Evolutionary conservation across 35 echinoderm and acorn worm species (phyloP), one percentile per base, ranked within the genome.

Genomic region (Nesometra sesokonis): DNA sequence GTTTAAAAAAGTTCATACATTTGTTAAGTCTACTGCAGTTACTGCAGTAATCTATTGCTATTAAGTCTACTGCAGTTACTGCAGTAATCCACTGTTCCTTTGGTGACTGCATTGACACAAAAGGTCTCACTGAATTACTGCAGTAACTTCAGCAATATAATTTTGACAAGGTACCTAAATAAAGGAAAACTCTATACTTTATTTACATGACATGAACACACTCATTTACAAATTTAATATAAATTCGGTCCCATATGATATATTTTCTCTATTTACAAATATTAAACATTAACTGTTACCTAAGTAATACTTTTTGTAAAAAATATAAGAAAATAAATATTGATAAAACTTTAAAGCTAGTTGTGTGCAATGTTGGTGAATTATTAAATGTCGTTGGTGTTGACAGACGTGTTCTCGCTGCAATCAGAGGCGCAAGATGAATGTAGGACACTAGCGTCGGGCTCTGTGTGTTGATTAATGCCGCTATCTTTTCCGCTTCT

Each of bases 401-500:
- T 2, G 52, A 67, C 21, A 67, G 23, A 30, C 91, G 35, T 78
- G 91, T 84, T 29, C 81, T 46, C 11, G 95, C 95, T 30, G 86
- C 95, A 29, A 91, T 79, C 67, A 93, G 77, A 8, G 89, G 91
- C 11, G 89, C 82, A 21, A 93, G 77, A 32, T 97, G 89, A 33
- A 97, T 79, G 43, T 91, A 97, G 15, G 89, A 93, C 23, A 88
- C 76, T 23, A 91, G 38, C 31, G 89, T 82, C 9, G 95, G 95
- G 82, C 95, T 97, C 32, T 87, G 67, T 15, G 91, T 86, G 92
- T 97, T 93, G 76, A 93, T 91, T 0, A 93, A 81, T 7, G 91
- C 91, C 35, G 88, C 95, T 40, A 97, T 33, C 77, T 97, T 97
- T 46, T 89, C 89, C 30, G 95, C 91, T 77, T 97, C 95, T 35